A percentile compares a stretch with the other conserved stretches of the same genome.
Conservation (phyloP, 2,888 invertebrate genomes). For the Thymelicus acteon region DNA sequence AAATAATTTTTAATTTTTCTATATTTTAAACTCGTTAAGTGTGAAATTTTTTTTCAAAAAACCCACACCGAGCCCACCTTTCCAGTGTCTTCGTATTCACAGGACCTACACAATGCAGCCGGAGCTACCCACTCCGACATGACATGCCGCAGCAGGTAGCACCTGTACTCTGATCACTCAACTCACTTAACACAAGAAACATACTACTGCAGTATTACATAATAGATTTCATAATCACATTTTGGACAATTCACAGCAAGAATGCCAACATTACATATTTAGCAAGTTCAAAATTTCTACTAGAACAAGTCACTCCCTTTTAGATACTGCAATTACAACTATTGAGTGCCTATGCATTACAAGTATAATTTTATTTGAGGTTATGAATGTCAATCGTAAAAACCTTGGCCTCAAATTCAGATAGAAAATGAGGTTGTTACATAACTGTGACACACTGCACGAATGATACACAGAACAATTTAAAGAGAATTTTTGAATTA, state of each 20-base stretch:
- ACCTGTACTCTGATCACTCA: slow-evolving; percentile 52
- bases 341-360: slow-evolving; percentile 11
- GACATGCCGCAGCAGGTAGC: slow-evolving; percentile 23
- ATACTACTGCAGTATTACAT: slow-evolving; percentile 67
- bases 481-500: slow-evolving; percentile 45
- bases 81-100: slow-evolving; percentile 38
- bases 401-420: slow-evolving; percentile 66
- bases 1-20: slow-evolving; percentile 47
- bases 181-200: slow-evolving; percentile 60
- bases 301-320: slow-evolving; percentile 35
- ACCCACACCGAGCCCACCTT: slow-evolving; percentile 64
- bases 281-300: slow-evolving; percentile 47
- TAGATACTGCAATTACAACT: slow-evolving; percentile 21
- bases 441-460: slow-evolving; percentile 65
- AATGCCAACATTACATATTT: slow-evolving; percentile 44
- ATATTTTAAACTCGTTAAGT: slow-evolving; percentile 68
- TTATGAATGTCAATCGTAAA: slow-evolving; percentile 22
- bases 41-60: slow-evolving; percentile 76
- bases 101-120: slow-evolving; percentile 40
- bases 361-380: slow-evolving; percentile 29
- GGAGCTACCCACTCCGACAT: slow-evolving; percentile 49
- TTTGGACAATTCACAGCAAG: slow-evolving; percentile 63
- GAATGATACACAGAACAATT: slow-evolving; percentile 51
- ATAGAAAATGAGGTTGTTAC: slow-evolving; percentile 64
- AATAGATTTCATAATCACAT: slow-evolving; percentile 72